Evolutionary conservation across 2,888 invertebrate genomes (phyloP).

Genomic region (Phyto melanocephala): DNA sequence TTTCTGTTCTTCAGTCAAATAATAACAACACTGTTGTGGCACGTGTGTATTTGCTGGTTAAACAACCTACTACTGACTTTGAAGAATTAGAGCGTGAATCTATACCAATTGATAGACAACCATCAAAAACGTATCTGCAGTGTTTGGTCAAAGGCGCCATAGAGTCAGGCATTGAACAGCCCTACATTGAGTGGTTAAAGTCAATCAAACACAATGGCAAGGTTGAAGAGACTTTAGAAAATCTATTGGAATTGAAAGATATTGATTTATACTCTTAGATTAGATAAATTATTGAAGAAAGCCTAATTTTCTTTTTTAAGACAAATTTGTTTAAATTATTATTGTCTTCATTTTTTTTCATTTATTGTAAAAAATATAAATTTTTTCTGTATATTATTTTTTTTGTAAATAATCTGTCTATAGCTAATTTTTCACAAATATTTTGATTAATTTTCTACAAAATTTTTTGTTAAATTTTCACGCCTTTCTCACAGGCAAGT

Average conservation of each 20-base stretch:
- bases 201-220: constrained; percentile 87
- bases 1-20: constrained; percentile 81
- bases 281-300: too few species aligned
- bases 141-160: constrained; percentile 76
- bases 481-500: too few species aligned
- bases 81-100: constrained; percentile 73
- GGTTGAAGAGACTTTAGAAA: constrained; percentile 79
- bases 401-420: too few species aligned
- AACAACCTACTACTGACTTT: constrained; percentile 79
- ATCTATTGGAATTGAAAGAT: constrained; percentile 75
- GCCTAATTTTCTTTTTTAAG: too few species aligned
- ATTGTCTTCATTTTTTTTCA: too few species aligned
- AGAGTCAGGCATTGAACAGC: constrained; percentile 82
- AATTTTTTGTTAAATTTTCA: too few species aligned
- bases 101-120: constrained; percentile 83
- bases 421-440: too few species aligned
- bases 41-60: constrained; percentile 85
- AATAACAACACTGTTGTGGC: constrained; percentile 81
- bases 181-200: constrained; percentile 85
- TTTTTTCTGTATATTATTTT: too few species aligned
- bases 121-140: constrained; percentile 87
- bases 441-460: too few species aligned
- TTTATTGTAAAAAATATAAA: too few species aligned
- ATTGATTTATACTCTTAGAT: constrained; percentile 58
- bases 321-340: too few species aligned